Conservation (phyloP, 2,113 vertebrate species). For the Lepidothrix coronata region DNA sequence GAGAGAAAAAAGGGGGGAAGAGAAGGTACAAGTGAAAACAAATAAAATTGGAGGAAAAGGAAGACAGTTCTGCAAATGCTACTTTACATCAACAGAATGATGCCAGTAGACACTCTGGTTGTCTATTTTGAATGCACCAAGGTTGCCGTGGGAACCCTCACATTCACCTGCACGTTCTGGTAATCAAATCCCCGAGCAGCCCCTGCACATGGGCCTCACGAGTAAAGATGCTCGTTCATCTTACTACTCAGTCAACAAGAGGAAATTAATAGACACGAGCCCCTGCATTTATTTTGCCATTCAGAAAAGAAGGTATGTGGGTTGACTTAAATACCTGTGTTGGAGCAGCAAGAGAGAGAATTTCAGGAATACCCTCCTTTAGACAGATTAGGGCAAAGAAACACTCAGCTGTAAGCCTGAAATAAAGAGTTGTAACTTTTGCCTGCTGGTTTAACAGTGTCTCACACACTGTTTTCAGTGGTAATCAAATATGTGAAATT, state of each 20-base stretch:
- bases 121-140: background rate
- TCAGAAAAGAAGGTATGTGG: background rate
- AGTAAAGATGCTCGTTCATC: background rate
- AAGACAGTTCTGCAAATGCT: background rate
- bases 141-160: constrained; percentile 26
- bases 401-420: background rate
- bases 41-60: background rate
- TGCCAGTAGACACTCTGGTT: background rate
- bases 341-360: background rate
- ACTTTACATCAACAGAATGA: background rate
- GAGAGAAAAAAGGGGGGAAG: background rate
- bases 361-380: background rate
- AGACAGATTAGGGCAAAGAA: background rate
- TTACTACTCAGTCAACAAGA: background rate
- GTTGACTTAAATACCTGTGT: background rate
- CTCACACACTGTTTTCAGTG: background rate
- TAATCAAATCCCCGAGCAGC: background rate
- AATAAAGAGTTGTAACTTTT: background rate
- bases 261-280: background rate
- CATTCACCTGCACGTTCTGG: background rate
- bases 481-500: background rate
- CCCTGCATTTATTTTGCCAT: background rate
- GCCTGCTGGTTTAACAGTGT: background rate
- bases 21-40: background rate
- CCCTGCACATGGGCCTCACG: background rate